Conservation (phyloP, 1,140 invertebrate genomes). For the Dendrolimus punctatus region DNA sequence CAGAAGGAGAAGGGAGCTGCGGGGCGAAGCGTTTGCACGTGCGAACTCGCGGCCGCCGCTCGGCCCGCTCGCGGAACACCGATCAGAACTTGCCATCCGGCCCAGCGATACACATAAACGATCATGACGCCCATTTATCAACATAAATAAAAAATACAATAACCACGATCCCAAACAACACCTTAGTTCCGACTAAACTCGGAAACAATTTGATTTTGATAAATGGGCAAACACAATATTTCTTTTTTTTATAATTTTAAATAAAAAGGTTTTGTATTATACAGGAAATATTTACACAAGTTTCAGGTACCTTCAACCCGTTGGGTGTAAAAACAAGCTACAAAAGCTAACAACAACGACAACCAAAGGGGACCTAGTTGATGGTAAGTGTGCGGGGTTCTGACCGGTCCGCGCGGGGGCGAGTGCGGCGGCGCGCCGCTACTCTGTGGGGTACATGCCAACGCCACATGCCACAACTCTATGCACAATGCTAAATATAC, state of each 20-base stretch:
- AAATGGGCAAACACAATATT: too few relatives aligned
- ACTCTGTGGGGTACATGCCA: constrained; percentile 60
- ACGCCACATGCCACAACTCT: constrained; percentile 49
- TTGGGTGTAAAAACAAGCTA: neutral
- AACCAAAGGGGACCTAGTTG: neutral
- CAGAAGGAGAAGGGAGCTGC: constrained; percentile 67
- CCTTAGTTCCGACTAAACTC: too few relatives aligned
- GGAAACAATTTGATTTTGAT: too few relatives aligned
- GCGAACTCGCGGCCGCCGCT: constrained; percentile 31
- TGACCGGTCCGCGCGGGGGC: constrained; percentile 6
- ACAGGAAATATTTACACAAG: too few relatives aligned
- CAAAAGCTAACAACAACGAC: neutral
- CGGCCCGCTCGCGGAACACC: constrained; percentile 27
- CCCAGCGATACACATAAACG: too few relatives aligned
- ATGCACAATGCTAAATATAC: too few relatives aligned
- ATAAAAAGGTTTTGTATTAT: too few relatives aligned
- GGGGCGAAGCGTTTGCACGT: constrained; percentile 60
- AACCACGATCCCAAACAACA: too few relatives aligned
- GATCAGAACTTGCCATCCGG: too few relatives aligned
- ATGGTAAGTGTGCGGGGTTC: constrained; percentile 6
- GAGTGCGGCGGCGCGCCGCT: constrained; percentile 27
- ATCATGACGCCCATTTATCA: neutral
- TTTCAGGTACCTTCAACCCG: neutral
- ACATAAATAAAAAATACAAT: too few relatives aligned
- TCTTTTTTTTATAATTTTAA: too few relatives aligned